A percentile compares a stretch with the other conserved stretches of the same genome.
Conservation (phyloP, 1,140 invertebrate genomes). For the Branchinecta lindahli region DNA sequence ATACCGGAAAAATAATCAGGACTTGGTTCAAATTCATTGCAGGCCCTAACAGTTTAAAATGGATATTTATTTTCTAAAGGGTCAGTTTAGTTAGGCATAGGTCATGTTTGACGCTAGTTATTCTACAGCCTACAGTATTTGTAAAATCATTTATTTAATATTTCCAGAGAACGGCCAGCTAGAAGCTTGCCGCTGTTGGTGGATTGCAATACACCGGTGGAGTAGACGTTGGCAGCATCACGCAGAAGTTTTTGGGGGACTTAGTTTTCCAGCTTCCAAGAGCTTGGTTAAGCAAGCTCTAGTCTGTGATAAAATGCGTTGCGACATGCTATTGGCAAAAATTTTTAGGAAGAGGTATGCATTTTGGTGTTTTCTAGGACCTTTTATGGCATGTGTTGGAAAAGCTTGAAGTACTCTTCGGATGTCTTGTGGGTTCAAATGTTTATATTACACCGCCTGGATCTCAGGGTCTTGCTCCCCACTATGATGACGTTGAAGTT, state of each 20-base stretch:
- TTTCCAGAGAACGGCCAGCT: too few species aligned
- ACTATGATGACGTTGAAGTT: constrained; percentile 49
- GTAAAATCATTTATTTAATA: too few species aligned
- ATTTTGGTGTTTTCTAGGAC: constrained; percentile 16
- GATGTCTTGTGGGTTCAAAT: constrained; percentile 24
- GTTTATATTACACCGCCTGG: constrained; percentile 42
- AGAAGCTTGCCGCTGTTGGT: neutral
- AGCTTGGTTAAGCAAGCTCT: neutral
- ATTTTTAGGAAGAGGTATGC: neutral
- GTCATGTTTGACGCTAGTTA: too few species aligned
- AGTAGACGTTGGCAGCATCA: neutral
- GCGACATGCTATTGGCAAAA: neutral
- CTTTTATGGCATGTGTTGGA: constrained; percentile 19
- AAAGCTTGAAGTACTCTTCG: constrained; percentile 18
- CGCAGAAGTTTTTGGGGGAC: neutral
- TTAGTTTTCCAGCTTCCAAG: neutral
- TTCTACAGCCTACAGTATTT: too few species aligned
- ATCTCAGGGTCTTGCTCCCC: constrained; percentile 43
- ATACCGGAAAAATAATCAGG: too few species aligned
- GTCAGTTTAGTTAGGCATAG: too few species aligned
- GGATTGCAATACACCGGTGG: neutral
- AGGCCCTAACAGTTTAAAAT: too few species aligned
- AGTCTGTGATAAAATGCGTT: neutral
- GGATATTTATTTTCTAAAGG: too few species aligned
- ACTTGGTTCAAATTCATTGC: too few species aligned